Conservation (phyloP, 2,797 vertebrate species). For the Dendrocincla tyrannina region DNA sequence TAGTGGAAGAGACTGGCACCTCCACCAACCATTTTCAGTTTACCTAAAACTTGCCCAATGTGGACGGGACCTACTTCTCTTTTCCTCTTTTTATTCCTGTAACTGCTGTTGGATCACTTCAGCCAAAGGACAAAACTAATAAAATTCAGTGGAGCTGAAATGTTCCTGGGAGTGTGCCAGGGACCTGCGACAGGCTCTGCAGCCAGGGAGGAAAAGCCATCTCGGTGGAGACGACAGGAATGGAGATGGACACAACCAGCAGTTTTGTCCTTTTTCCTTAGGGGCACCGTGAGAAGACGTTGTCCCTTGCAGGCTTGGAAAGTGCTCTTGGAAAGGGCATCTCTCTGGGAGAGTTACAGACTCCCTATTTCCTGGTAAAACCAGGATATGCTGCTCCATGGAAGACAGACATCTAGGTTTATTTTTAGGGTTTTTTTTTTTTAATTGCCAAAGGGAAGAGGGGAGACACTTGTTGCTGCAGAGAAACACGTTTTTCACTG, state of each 20-base stretch:
- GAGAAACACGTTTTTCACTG: accelerated
- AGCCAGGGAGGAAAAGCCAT: neutral
- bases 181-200: neutral
- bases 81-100: conserved; percentile 1
- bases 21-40: neutral
- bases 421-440: accelerated
- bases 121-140: conserved; percentile 60
- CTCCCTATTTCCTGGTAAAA: neutral
- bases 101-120: conserved; percentile 30
- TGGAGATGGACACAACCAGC: neutral
- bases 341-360: neutral
- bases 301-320: neutral
- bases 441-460: neutral
- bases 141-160: conserved; percentile 39
- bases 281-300: accelerated
- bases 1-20: neutral
- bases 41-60: neutral
- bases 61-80: neutral
- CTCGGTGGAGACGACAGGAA: accelerated
- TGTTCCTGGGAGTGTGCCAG: conserved; percentile 52
- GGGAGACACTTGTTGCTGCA: neutral
- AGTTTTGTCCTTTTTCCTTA: neutral
- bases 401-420: neutral
- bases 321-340: neutral
- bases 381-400: neutral